phyloP scores from a whole-genome alignment of 1,140 invertebrate genomes.

The Brachystomella parvula region DNA sequence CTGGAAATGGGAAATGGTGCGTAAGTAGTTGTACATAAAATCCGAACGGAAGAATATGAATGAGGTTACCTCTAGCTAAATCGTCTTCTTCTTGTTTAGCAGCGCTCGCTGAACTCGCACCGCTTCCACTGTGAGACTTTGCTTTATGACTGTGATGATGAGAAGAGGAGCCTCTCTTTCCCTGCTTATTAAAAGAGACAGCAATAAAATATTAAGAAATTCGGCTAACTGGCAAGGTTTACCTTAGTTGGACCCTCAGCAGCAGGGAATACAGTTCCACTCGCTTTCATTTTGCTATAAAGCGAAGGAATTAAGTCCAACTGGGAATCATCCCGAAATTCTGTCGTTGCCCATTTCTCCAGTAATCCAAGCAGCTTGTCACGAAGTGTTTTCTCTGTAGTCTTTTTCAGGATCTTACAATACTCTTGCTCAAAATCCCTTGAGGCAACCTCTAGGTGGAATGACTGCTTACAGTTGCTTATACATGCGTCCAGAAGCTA shows the following conservation, averaged over 20 bases:
- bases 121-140: conserved; percentile 28
- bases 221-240: not conserved
- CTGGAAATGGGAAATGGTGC: too few species aligned
- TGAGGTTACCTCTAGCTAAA: conserved; percentile 65
- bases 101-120: conserved; percentile 47
- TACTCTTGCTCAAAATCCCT: conserved; percentile 89
- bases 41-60: conserved; percentile 22
- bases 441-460: conserved; percentile 91
- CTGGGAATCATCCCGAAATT: conserved; percentile 85
- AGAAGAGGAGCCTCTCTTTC: not conserved
- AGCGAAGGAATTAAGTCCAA: conserved; percentile 83
- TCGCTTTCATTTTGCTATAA: conserved; percentile 66
- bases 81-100: conserved; percentile 86
- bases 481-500: conserved; percentile 89
- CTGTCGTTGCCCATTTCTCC: conserved; percentile 90
- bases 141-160: conserved; percentile 19
- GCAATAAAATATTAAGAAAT: too few species aligned
- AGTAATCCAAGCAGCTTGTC: conserved; percentile 72
- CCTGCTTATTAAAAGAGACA: not conserved
- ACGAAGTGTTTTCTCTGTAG: conserved; percentile 55
- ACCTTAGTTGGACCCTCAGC: conserved; percentile 39
- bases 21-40: too few species aligned
- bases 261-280: conserved; percentile 64
- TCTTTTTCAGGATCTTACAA: conserved; percentile 52
- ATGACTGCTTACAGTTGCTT: conserved; percentile 86